phyloP scores from a whole-genome alignment of 2,113 vertebrate genomes.

The Notarius lentiginosus region DNA sequence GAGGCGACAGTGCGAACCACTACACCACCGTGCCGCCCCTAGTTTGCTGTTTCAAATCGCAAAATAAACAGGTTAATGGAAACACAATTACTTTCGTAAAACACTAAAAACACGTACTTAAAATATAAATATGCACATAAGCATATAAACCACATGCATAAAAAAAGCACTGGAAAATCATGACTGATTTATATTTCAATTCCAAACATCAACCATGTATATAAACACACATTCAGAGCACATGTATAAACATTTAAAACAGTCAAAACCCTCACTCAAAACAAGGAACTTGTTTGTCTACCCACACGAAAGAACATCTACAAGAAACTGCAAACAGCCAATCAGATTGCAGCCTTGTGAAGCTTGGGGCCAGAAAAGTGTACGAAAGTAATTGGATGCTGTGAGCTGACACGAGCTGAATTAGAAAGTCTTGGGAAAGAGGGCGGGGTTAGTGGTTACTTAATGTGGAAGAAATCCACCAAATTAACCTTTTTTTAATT shows the following conservation, averaged over 20 bases:
- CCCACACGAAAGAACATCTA: neutral
- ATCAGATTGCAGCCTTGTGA: neutral
- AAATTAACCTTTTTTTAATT: too few species aligned
- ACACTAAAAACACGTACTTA: too few species aligned
- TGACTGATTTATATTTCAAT: neutral
- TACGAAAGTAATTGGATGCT: neutral
- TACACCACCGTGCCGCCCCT: too few species aligned
- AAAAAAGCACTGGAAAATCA: neutral
- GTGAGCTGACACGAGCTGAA: neutral
- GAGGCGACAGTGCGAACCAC: too few species aligned
- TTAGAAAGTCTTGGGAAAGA: neutral
- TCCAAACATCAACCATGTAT: neutral
- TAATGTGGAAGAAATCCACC: neutral
- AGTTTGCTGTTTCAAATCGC: too few species aligned
- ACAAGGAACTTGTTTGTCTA: neutral
- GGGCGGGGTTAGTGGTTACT: neutral
- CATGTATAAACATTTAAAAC: neutral
- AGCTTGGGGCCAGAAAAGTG: neutral
- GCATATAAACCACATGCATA: neutral
- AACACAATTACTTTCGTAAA: too few species aligned
- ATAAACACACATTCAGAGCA: neutral
- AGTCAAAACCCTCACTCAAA: neutral
- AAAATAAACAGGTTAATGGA: too few species aligned
- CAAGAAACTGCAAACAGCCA: neutral
- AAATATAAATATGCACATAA: neutral